Base-by-base conservation (phyloP, 2,888 invertebrate genomes). In the Azorinus chamasolen region DNA sequence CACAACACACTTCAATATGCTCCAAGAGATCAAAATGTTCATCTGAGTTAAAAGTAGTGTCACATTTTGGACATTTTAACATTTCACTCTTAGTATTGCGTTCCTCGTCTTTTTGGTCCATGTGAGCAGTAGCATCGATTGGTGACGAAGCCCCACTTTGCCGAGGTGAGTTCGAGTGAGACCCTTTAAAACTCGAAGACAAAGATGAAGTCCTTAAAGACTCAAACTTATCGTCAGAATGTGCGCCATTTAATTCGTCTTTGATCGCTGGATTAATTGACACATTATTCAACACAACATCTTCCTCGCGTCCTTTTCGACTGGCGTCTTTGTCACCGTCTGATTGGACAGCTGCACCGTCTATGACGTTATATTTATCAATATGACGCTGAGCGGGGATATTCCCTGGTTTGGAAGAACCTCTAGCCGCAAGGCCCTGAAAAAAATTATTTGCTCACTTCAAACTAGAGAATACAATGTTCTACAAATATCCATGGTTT, bases 1-100 rank as follows among this genome's bases (percentile, higher is more conserved):
- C 86, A 83, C 85, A 85, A 75, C 90, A 90, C 2, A 68, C 48
- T 27, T 90, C 89, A 68, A 90, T 85, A 73, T 90, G 90, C 43
- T 86, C 87, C 16, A 89, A 48, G 37, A 89, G 70, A 54, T 88
- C 87, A 6, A 71, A 72, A 43, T 89, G 88, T 48, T 85, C 73
- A 14, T 82, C 84, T 16, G 83, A 73, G 2, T 75, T 71, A 79
- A 86, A 90, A 45, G 84, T 85, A 50, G 85, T 84, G 32, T 76
- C 76, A 65, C 90, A 90, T 46, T 87, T 87, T 1, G 90, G 90
- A 75, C 90, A 90, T 18, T 83, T 79, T 51, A 88, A 73, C 20
- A 83, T 62, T 54, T 85, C 79, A 46, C 24, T 55, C 39, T 46
- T 24, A 14, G 45, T 10, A 24, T 16, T n/a, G 41, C 22, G n/a